phyloP scores from a whole-genome alignment of 2,888 invertebrate genomes.

The Eristalis pertinax region DNA sequence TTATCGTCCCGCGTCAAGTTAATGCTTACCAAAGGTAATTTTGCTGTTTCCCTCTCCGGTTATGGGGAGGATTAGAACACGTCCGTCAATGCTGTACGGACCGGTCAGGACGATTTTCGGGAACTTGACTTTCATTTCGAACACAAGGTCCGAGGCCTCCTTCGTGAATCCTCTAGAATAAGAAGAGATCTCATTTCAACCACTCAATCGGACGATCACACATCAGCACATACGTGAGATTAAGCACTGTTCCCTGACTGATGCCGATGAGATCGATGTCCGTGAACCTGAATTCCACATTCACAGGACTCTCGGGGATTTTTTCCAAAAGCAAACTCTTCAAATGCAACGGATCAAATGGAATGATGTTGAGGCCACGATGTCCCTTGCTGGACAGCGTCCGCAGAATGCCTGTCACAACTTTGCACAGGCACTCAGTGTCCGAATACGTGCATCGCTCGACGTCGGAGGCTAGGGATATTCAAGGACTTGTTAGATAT shows the following conservation, averaged over 20 bases:
- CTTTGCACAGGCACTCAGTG: constrained; percentile 9
- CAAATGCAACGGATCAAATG: constrained; percentile 78
- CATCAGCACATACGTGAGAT: constrained; percentile 72
- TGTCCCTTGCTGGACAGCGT: constrained; percentile 73
- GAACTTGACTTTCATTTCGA: constrained; percentile 72
- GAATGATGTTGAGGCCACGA: constrained; percentile 75
- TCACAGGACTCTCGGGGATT: constrained; percentile 78
- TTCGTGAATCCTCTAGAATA: constrained; percentile 41
- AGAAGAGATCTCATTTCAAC: neutral
- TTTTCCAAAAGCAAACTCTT: constrained; percentile 76
- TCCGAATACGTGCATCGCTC: constrained; percentile 36
- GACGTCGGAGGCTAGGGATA: constrained; percentile 39
- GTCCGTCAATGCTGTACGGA: constrained; percentile 55
- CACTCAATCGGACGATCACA: neutral
- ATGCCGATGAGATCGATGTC: constrained; percentile 77
- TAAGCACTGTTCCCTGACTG: constrained; percentile 63
- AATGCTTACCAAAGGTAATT: neutral
- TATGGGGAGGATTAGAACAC: constrained; percentile 63
- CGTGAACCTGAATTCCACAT: constrained; percentile 77
- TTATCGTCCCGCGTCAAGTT: neutral
- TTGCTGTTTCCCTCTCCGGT: constrained; percentile 46
- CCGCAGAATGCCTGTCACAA: constrained; percentile 16
- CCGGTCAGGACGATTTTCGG: constrained; percentile 76
- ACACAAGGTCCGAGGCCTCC: constrained; percentile 28
- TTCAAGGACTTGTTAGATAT: neutral